Base-by-base conservation (phyloP, 2,113 vertebrate genomes). In the Columbina picui region DNA sequence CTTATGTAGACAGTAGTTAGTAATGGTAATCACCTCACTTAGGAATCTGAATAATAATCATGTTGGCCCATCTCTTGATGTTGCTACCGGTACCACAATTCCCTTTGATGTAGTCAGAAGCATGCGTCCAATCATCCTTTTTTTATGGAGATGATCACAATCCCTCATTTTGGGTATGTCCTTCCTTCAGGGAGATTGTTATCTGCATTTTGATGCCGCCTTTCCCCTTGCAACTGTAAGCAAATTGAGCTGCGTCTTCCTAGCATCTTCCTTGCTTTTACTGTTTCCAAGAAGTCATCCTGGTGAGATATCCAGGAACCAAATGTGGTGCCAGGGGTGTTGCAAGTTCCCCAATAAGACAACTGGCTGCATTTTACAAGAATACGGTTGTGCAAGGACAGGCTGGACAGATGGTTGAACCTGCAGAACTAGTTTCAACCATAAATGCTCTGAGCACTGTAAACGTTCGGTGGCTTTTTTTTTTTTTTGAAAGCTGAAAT, bases 331-430 rank as follows among this genome's bases (percentile, higher is more conserved):
- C 39, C 84, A 63, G 69, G 53, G 91, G 63, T 49, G 3, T 45
- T 76, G 43, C 1, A 11, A 91, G 52, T 56, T 90, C 91, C 88
- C 34, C 71, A 89, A 7, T 49, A 49, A 87, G 95, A 91, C 2
- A 15, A 68, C 34, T 0, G 2, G 30, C 7, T 59, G 68, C 49
- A 36, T 95, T 96, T 96, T 93, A 96, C 60, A 89, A 79, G 70
- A 77, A 82, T 63, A 64, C 4, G 2, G 65, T 96, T 97, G 93
- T 96, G 93, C 89, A 94, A 93, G 70, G 90, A 94, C 4, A 29
- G 95, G 88, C 75, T 85, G 90, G 94, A 86, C 87, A 94, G 96
- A 96, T 77, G 93, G 90, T 74, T 47, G 74, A 97, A 97, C 95
- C 82, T 97, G 96, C 93, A 94, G 86, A 97, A 96, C 60, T 0